Evolutionary conservation across 1,140 invertebrate genomes (phyloP).

Genomic region (Drosophila setifemur): DNA sequence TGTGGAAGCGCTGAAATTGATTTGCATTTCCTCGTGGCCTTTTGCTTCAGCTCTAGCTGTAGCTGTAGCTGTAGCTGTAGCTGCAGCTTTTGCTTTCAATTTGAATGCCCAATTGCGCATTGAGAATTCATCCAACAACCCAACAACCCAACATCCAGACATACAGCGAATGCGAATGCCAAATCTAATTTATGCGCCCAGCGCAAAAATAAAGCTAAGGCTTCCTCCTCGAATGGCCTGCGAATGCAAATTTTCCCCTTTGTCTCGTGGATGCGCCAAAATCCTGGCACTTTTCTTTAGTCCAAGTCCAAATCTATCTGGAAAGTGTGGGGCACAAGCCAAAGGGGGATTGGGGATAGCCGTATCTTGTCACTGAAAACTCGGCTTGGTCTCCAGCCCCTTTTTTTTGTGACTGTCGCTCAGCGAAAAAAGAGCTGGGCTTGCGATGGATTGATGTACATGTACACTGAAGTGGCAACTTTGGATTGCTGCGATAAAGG

Average conservation of each 20-base stretch:
- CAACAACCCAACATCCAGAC: too few species aligned
- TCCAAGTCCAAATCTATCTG: not conserved
- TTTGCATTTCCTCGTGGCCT: constrained; percentile 62
- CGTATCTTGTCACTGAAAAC: constrained; percentile 59
- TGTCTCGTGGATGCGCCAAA: constrained; percentile 33
- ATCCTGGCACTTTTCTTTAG: not conserved
- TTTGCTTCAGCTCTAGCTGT: too few species aligned
- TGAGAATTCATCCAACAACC: constrained; percentile 58
- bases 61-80: too few species aligned
- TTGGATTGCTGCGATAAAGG: too few species aligned
- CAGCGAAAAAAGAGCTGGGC: constrained; percentile 11
- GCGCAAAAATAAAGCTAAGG: constrained; percentile 28
- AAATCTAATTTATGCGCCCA: constrained; percentile 64
- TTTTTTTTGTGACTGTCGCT: constrained; percentile 1
- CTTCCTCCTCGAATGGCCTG: constrained; percentile 49
- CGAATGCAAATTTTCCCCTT: constrained; percentile 66
- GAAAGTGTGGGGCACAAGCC: constrained; percentile 46
- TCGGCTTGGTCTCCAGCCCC: constrained; percentile 4
- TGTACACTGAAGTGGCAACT: constrained; percentile 10
- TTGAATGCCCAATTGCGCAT: constrained; percentile 50
- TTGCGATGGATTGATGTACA: constrained; percentile 67
- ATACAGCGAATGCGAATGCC: constrained; percentile 48
- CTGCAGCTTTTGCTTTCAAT: constrained; percentile 22
- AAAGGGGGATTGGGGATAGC: constrained; percentile 32
- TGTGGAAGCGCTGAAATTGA: constrained; percentile 28